Conservation (phyloP, 53 echinoderm and acorn worm genomes). For the Astropecten irregularis region DNA sequence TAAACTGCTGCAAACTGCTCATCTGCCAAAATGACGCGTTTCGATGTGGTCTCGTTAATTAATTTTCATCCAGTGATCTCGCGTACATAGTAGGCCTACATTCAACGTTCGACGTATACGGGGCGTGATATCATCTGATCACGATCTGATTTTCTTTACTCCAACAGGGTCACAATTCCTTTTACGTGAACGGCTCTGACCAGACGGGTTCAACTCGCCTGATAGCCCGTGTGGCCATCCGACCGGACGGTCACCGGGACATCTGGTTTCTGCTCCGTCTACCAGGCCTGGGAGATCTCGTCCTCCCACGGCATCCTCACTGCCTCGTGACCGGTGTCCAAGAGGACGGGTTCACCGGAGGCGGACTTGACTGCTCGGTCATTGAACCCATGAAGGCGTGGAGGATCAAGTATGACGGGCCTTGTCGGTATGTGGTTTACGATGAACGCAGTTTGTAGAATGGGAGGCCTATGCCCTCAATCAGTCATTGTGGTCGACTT, state of each 20-base stretch:
- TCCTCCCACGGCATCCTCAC: conserved; percentile 63
- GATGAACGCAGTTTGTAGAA: no score
- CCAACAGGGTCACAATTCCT: conserved; percentile 61
- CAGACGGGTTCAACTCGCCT: conserved; percentile 51
- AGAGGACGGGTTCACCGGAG: conserved; percentile 50
- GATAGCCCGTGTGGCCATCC: conserved; percentile 58
- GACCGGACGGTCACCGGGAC: conserved; percentile 36
- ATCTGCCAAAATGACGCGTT: no score
- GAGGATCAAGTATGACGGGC: conserved; percentile 61
- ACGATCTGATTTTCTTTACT: not conserved
- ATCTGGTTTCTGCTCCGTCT: conserved; percentile 70
- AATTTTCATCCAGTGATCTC: no score
- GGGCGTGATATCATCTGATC: no score
- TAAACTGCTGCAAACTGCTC: no score
- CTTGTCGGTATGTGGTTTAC: conserved; percentile 50
- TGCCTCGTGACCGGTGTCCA: conserved; percentile 6
- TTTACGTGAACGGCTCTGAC: conserved; percentile 56
- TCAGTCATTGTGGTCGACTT: no score
- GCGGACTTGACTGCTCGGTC: conserved; percentile 54
- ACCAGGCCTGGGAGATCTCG: conserved; percentile 60
- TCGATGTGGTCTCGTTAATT: no score
- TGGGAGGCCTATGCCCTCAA: no score
- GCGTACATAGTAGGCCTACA: no score
- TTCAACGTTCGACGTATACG: no score
- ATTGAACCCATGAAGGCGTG: conserved; percentile 69